Base-by-base conservation (phyloP, 1,140 invertebrate genomes). In the Paracyclopina nana region DNA sequence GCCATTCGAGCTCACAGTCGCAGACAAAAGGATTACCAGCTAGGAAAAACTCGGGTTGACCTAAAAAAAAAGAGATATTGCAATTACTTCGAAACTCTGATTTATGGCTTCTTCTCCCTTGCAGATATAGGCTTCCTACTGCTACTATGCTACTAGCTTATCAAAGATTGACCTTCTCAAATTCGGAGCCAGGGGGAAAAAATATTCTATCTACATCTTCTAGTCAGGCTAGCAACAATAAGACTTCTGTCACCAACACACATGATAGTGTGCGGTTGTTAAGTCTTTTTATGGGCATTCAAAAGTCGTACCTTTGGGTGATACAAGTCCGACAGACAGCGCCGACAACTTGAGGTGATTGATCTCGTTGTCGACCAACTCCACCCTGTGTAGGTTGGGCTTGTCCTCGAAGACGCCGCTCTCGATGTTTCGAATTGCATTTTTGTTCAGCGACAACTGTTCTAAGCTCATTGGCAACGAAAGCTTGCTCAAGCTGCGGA, bases 11-110 rank as follows among this genome's bases (percentile, higher is more conserved):
- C 30, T 57, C 56, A 50, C 61, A 62, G 55, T 87, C 81, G 58
- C 82, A 86, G 52, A 79, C 74, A 61, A 83, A 86, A 4, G 82
- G 81, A 70, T 87, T 87, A 30, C 80, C 79, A 4, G 80, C 80
- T 31, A 87, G 78, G 61, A 82, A 82, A 66, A 87, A 84, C 65
- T 85, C 79, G 5, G 82, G 82, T 40, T 20, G 34, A 16, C n/a
- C 34, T 38, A 38, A 20, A 38, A 38, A 20, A 20, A 2, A 38
- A 38, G 14, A 8, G n/a, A n/a, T n/a, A n/a, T n/a, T n/a, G n/a
- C n/a, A n/a, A n/a, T n/a, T n/a, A n/a, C n/a, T n/a, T n/a, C n/a
- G n/a, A n/a, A n/a, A n/a, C n/a, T n/a, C n/a, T n/a, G n/a, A n/a
- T n/a, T n/a, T n/a, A n/a, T n/a, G n/a, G n/a, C n/a, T n/a, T n/a